Conservation (phyloP, 2,797 vertebrate species). For the Darevskia mixta region DNA sequence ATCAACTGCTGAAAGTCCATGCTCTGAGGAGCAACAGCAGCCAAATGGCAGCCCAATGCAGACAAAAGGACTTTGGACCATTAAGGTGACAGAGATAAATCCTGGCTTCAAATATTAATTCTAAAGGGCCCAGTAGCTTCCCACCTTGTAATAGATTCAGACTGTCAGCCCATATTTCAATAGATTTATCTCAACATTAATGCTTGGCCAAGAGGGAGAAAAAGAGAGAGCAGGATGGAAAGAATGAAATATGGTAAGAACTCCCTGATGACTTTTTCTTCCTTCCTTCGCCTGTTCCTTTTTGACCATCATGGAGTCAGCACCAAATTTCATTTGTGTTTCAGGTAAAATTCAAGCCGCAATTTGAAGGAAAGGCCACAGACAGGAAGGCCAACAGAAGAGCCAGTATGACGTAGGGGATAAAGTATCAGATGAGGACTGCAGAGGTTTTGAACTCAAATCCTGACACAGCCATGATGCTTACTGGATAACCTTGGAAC, state of each 20-base stretch:
- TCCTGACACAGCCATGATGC: background rate
- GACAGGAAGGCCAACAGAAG: background rate
- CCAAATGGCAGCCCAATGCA: background rate
- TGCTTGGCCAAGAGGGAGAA: slow-evolving; percentile 42
- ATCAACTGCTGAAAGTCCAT: slow-evolving; percentile 20
- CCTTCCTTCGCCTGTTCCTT: too few species aligned
- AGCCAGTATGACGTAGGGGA: too few species aligned
- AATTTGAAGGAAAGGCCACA: background rate
- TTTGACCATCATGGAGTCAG: background rate
- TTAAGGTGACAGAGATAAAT: slow-evolving; percentile 55
- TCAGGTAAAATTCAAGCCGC: background rate
- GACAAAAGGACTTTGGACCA: slow-evolving; percentile 29
- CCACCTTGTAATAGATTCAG: slow-evolving; percentile 38
- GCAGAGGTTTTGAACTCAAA: background rate
- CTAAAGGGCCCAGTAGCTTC: slow-evolving; percentile 25
- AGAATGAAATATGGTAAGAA: slow-evolving; percentile 42
- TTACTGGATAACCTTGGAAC: too few species aligned
- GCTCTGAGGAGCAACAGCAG: slow-evolving; percentile 25
- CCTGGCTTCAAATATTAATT: slow-evolving; percentile 64
- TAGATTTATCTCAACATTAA: slow-evolving; percentile 59
- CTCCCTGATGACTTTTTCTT: slow-evolving; percentile 61
- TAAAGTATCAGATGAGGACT: background rate
- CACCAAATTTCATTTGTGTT: background rate
- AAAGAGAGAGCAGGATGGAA: slow-evolving; percentile 22
- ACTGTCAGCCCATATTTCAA: slow-evolving; percentile 47